phyloP scores from a whole-genome alignment of 2,797 vertebrate species.

The Hapalemur alaotrensis region DNA sequence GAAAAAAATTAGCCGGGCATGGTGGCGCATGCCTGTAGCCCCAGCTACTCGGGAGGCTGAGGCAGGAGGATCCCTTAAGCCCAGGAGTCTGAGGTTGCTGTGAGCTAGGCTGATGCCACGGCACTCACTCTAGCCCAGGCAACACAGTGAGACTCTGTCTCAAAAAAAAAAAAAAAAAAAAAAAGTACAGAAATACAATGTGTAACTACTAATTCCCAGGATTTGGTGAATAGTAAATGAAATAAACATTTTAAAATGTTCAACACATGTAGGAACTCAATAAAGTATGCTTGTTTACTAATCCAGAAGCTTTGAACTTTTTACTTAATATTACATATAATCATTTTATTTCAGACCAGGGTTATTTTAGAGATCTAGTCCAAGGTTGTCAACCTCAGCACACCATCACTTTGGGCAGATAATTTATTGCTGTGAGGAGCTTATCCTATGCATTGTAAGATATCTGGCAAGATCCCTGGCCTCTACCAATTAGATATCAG shows the following conservation, averaged over 20 bases:
- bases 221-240: neutral
- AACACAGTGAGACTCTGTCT: too few species aligned
- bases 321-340: conserved; percentile 1
- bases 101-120: too few species aligned
- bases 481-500: neutral
- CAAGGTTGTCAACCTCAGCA: neutral
- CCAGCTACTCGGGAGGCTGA: too few species aligned
- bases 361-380: neutral
- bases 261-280: neutral
- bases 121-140: too few species aligned
- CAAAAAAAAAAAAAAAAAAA: too few species aligned
- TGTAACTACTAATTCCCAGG: neutral
- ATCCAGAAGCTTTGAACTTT: neutral
- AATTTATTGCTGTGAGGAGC: neutral
- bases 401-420: neutral
- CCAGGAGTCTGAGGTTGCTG: too few species aligned
- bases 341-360: neutral
- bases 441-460: neutral
- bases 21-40: too few species aligned
- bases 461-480: neutral
- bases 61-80: too few species aligned
- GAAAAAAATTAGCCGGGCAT: too few species aligned
- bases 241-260: neutral
- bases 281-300: conserved; percentile 15
- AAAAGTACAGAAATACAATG: too few species aligned